Conservation (phyloP, 1,140 invertebrate species). For the Heliconius melpomene region DNA sequence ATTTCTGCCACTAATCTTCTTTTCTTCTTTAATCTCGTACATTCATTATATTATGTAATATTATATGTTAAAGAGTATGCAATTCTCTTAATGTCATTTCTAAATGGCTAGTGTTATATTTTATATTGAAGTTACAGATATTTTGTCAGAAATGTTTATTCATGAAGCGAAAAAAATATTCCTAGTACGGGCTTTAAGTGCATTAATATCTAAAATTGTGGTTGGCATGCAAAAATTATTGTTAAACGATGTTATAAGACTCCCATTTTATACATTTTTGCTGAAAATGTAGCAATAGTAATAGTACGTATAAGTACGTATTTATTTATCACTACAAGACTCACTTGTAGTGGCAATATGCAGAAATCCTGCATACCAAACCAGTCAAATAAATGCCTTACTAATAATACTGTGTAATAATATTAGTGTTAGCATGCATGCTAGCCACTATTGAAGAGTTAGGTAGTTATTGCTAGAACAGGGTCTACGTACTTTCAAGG, state of each 20-base stretch:
- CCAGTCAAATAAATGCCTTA: conserved; percentile 36
- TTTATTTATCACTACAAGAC: conserved; percentile 25
- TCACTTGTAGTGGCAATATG: conserved; percentile 22
- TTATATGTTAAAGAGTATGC: not conserved
- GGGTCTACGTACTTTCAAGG: conserved; percentile 42
- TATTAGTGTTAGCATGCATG: conserved; percentile 37
- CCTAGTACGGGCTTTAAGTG: conserved; percentile 15
- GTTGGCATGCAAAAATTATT: conserved; percentile 30
- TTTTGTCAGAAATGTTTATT: not conserved
- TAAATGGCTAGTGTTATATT: not conserved
- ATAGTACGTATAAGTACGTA: conserved; percentile 27
- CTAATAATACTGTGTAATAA: conserved; percentile 35
- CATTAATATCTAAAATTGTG: conserved; percentile 23
- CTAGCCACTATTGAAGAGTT: conserved; percentile 41
- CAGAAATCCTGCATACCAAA: conserved; percentile 24
- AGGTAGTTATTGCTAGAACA: conserved; percentile 48
- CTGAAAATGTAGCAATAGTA: not conserved
- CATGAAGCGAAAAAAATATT: not conserved
- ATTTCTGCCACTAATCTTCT: not conserved
- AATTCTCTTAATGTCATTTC: not conserved
- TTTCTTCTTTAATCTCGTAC: not conserved
- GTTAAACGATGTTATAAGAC: not conserved
- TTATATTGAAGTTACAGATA: not conserved
- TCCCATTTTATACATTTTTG: not conserved
- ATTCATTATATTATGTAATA: not conserved